Conservation (phyloP, 2,888 invertebrate species). For the Iphiclides podalirius region DNA sequence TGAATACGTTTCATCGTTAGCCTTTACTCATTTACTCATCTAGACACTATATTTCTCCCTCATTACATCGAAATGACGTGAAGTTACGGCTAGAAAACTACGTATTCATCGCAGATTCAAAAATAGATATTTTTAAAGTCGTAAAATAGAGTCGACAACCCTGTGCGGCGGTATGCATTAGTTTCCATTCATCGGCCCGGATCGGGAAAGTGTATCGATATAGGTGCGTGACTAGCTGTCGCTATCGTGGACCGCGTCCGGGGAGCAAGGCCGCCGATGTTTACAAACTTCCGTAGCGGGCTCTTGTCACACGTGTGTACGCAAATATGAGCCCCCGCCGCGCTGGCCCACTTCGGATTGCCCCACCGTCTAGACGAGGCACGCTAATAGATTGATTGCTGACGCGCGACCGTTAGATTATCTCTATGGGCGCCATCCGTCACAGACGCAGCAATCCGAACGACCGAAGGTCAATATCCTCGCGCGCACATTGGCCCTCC, state of each 20-base stretch:
- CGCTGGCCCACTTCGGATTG: slow-evolving; percentile 35
- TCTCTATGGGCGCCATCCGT: slow-evolving; percentile 32
- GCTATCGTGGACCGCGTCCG: too few species aligned
- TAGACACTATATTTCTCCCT: too few species aligned
- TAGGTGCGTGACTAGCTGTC: slow-evolving; percentile 57
- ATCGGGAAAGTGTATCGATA: slow-evolving; percentile 54
- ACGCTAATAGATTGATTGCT: slow-evolving; percentile 56
- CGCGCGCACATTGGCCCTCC: slow-evolving; percentile 7
- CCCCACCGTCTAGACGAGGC: slow-evolving; percentile 67
- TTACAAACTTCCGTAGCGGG: slow-evolving; percentile 76
- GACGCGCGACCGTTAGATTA: slow-evolving; percentile 41
- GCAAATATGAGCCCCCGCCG: slow-evolving; percentile 76
- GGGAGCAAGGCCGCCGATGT: slow-evolving; percentile 74
- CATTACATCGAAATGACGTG: too few species aligned
- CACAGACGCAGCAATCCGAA: slow-evolving; percentile 19
- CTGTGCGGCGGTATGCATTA: slow-evolving; percentile 40
- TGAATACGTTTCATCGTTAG: too few species aligned
- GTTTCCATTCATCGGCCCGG: slow-evolving; percentile 57
- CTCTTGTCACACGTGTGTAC: slow-evolving; percentile 74
- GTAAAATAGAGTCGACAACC: too few species aligned
- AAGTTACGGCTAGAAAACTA: too few species aligned
- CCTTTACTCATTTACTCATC: too few species aligned
- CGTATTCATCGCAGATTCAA: too few species aligned
- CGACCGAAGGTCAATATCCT: slow-evolving; percentile 31
- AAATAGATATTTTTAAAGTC: too few species aligned